Evolutionary conservation across 1,140 invertebrate genomes (phyloP).

Genomic region (Bombus confusus): DNA sequence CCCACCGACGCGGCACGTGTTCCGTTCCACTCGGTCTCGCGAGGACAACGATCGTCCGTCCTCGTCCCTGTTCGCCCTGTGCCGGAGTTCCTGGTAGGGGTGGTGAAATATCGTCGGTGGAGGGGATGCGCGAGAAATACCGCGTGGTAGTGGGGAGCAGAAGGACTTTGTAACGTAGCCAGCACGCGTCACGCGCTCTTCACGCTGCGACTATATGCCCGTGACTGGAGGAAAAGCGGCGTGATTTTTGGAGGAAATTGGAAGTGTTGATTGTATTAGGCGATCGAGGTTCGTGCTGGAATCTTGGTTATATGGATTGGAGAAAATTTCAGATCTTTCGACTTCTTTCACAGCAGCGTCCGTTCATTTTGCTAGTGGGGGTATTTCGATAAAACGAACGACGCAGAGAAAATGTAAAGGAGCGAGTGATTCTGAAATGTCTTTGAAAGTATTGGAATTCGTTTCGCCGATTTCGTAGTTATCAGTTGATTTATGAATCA

Average conservation of each 20-base stretch:
- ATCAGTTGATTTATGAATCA: background rate
- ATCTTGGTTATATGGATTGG: background rate
- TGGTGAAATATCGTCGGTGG: slow-evolving; percentile 8
- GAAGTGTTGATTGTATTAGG: background rate
- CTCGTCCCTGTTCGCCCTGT: slow-evolving; percentile 31
- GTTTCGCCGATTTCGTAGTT: background rate
- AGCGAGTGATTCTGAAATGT: background rate
- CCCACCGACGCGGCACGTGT: slow-evolving; percentile 52
- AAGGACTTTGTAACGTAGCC: slow-evolving; percentile 64
- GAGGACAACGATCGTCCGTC: slow-evolving; percentile 34
- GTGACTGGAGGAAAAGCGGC: slow-evolving; percentile 19
- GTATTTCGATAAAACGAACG: background rate
- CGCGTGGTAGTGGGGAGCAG: slow-evolving; percentile 69
- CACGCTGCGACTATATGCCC: slow-evolving; percentile 60
- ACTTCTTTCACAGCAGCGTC: background rate
- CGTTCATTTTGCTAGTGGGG: slow-evolving; percentile 2
- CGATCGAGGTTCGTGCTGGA: background rate
- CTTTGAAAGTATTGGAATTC: background rate
- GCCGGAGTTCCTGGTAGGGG: slow-evolving; percentile 47
- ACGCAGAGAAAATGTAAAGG: background rate
- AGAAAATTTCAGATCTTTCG: background rate
- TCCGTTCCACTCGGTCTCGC: slow-evolving; percentile 54
- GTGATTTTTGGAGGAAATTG: slow-evolving; percentile 5
- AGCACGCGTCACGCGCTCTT: slow-evolving; percentile 70
- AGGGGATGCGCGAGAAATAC: slow-evolving; percentile 42